Percentiles rank a stretch among this genome's conserved stretches.
phyloP scores from a whole-genome alignment of 2,797 vertebrate genomes.

The Anguilla pacifica region DNA sequence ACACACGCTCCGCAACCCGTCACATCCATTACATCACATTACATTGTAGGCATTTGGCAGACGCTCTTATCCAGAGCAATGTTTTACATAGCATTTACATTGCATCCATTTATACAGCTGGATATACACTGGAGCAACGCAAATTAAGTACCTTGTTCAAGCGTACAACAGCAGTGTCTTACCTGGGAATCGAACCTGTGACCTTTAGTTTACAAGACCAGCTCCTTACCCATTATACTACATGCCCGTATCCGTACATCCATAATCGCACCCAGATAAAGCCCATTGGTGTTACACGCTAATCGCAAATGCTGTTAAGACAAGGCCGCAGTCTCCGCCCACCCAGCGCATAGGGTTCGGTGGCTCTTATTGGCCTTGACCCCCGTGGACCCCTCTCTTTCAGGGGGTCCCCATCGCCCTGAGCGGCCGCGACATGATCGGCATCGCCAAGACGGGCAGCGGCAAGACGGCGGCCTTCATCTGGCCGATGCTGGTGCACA shows the following conservation, averaged over 20 bases:
- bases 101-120: no score
- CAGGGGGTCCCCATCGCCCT: slow-evolving; percentile 96
- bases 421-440: slow-evolving; percentile 97
- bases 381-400: not conserved
- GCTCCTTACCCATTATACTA: no score
- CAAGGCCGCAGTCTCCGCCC: not conserved
- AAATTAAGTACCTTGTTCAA: no score
- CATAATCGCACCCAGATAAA: not conserved
- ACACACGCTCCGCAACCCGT: not conserved
- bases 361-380: not conserved
- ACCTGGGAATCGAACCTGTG: no score
- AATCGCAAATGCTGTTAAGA: not conserved
- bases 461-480: slow-evolving; percentile 98
- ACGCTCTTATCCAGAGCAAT: no score
- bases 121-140: no score
- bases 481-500: slow-evolving; percentile 98
- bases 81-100: no score
- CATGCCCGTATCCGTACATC: no score
- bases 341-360: not conserved
- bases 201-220: no score
- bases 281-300: not conserved
- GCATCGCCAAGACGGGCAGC: slow-evolving; percentile 97
- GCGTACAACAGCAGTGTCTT: no score
- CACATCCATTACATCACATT: no score
- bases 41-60: no score